Evolutionary conservation across 2,797 vertebrate genomes (phyloP), one percentile per base, ranked within the genome.

Genomic region (Diglossa cyanea): DNA sequence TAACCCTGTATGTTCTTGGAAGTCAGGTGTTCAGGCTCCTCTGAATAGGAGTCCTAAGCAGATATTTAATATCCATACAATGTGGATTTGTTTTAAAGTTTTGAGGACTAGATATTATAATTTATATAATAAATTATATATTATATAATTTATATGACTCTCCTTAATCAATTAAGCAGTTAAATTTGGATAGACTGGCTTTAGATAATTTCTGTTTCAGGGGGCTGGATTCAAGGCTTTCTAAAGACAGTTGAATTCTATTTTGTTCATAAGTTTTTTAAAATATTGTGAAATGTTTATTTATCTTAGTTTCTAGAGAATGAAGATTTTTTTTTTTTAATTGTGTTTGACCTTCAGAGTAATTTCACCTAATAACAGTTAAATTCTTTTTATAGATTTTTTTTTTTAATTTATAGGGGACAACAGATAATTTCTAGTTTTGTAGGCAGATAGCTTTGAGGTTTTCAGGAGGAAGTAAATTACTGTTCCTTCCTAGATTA

Each of bases 281-380:
- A 50, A 1, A 1, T 58, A 47, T 25, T 85, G 9, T 54, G 14
- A 65, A 84, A 50, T 16, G 2, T 58, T 70, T 87, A 37, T 76
- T 85, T 90, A 63, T 55, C 57, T 74, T 23, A 44, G 45, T 72
- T 73, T 71, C 19, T 51, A 50, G 31, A 37, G 80, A 60, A 91
- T 2, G 26, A 24, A 39, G 3, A 25, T 57, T 35, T 30, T 45
- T 83, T 35, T 35, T 65, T 72, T 21, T 84, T 39, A 90, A 71
- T 14, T 28, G 0, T 17, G 0, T 45, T 71, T 81, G 30, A 54
- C 12, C 17, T 78, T 85, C 39, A 75, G 21, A 53, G 21, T 72
- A 6, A 57, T 57, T 65, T 86, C 10, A n/a, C 4, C 12, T 75
- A 39, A 31, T 51, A 54, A 13, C 0, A 0, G 4, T 5, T 8